Base-by-base conservation (phyloP, 2,888 invertebrate genomes). In the Lobophora halterata region DNA sequence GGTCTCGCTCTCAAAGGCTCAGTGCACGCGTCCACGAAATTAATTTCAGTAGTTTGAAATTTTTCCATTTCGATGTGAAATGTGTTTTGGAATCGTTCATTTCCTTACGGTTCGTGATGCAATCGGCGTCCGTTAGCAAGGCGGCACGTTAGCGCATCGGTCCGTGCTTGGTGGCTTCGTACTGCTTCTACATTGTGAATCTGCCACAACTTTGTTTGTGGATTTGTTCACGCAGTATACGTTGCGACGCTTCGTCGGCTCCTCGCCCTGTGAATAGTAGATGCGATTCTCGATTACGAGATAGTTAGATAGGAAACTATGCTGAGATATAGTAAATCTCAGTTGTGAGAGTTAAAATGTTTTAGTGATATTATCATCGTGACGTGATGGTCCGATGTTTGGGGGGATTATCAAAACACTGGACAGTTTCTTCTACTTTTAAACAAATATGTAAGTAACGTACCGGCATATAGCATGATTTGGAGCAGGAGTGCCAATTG, bases 401-500 rank as follows among this genome's bases (percentile, higher is more conserved):
- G 19, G 19, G 7, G 19, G 7, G 7, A 3, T 3, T 19, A 19
- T 19, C n/a, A n/a, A n/a, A n/a, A n/a, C n/a, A n/a, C n/a, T n/a
- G n/a, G n/a, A n/a, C n/a, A n/a, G n/a, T n/a, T n/a, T n/a, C n/a
- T n/a, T n/a, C n/a, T n/a, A n/a, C n/a, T n/a, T n/a, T n/a, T n/a
- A n/a, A n/a, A n/a, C n/a, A n/a, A n/a, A n/a, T n/a, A n/a, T n/a
- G n/a, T n/a, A n/a, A n/a, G n/a, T 16, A 28, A 24, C 28, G 27
- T 43, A 86, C 86, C 64, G 85, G 85, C 80, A 79, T 78, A 33
- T 74, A 73, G 45, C 86, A 87, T 3, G 70, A 56, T 36, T 70
- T 68, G 17, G 68, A 61, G 72, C 97, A 97, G 40, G 92, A 90
- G 61, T 94, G 93, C 97, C 97, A 97, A 0, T 93, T 91, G 0